A percentile compares a stretch with the other conserved stretches of the same genome.
These are phyloP conservation scores for Cremastobaeus sp. DNA, from an alignment of 2,888 invertebrate species.

Conservation along the genomic window DNA sequence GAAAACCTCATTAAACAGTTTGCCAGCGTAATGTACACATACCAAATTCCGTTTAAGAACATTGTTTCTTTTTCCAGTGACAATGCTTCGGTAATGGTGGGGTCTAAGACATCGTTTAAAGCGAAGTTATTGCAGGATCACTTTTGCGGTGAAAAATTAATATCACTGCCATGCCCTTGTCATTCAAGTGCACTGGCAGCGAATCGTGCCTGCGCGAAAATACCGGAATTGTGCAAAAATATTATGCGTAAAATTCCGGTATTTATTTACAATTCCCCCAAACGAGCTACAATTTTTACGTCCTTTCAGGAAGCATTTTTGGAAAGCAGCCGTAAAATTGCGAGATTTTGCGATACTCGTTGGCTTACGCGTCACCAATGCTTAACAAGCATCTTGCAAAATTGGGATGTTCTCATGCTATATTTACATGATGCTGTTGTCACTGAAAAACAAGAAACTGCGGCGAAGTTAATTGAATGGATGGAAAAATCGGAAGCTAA, in stretches of 20 bases:
- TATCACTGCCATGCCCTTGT: background rate
- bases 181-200: background rate
- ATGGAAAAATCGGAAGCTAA: background rate
- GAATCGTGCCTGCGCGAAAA: background rate
- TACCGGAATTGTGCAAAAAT: background rate
- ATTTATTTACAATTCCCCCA: background rate
- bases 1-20: constrained; percentile 18
- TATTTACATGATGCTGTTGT: background rate
- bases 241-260: background rate
- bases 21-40: background rate
- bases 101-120: background rate
- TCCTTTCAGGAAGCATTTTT: background rate
- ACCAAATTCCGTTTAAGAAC: background rate
- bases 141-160: background rate
- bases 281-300: background rate
- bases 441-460: background rate
- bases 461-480: background rate
- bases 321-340: background rate
- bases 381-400: background rate
- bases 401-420: background rate
- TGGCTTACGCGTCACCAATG: background rate
- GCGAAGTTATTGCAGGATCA: background rate
- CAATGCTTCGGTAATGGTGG: background rate
- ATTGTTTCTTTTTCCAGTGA: background rate
- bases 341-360: background rate